Conservation (phyloP, 2,797 vertebrate species). For the Myiotriccus ornatus region DNA sequence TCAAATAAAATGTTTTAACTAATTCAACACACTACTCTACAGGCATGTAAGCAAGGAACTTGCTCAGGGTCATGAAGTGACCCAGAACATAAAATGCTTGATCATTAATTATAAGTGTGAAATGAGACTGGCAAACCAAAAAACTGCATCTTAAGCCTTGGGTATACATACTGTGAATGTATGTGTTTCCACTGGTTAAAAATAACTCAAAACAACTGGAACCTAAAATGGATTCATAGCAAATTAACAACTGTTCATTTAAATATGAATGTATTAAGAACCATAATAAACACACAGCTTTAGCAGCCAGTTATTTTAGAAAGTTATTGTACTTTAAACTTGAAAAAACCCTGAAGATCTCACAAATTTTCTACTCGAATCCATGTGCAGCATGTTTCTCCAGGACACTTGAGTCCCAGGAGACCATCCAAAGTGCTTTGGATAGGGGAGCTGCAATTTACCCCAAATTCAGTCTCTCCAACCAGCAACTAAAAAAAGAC, state of each 20-base stretch:
- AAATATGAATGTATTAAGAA: neutral
- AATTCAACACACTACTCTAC: neutral
- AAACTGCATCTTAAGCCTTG: neutral
- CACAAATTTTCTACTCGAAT: neutral
- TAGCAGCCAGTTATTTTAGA: neutral
- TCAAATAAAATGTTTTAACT: neutral
- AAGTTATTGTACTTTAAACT: neutral
- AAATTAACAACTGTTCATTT: neutral
- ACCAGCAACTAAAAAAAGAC: neutral
- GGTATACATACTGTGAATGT: neutral
- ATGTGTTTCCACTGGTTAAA: neutral
- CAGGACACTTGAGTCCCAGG: neutral
- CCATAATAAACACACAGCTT: neutral
- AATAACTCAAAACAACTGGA: neutral
- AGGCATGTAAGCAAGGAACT: neutral
- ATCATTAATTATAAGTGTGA: neutral
- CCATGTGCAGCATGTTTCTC: neutral
- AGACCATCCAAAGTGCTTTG: neutral
- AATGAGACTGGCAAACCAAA: neutral
- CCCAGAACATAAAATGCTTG: neutral
- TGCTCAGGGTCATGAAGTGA: neutral
- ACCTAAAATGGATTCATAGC: neutral
- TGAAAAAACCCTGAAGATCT: neutral
- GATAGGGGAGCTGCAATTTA: neutral
- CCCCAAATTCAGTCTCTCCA: neutral